These are phyloP conservation scores for Chiloscyllium plagiosum DNA, from an alignment of 2,113 vertebrate species.

Conservation along the genomic window DNA sequence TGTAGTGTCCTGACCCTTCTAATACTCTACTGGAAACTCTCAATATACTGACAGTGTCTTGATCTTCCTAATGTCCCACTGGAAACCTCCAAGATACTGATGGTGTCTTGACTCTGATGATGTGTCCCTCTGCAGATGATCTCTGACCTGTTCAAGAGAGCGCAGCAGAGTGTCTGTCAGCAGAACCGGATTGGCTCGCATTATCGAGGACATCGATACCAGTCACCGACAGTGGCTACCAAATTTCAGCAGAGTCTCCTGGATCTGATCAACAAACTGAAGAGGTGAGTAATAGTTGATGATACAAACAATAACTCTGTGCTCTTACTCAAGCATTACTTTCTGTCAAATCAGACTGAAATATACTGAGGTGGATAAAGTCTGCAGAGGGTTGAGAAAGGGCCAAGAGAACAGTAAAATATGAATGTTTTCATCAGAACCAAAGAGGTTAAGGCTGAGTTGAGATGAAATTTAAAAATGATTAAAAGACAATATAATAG, in stretches of 20 bases:
- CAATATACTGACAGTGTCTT: too few species aligned
- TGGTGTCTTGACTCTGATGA: neutral
- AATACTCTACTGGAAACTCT: too few species aligned
- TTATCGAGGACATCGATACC: constrained; percentile 53
- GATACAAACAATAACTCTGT: neutral
- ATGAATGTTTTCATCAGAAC: neutral
- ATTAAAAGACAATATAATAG: neutral
- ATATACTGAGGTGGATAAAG: neutral
- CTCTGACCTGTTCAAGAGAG: constrained; percentile 67
- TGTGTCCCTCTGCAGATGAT: constrained; percentile 58
- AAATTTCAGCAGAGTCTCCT: constrained; percentile 72
- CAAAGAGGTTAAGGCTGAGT: neutral
- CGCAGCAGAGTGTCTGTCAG: constrained; percentile 55
- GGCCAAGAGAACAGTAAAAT: neutral
- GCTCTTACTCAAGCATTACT: neutral
- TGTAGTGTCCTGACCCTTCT: too few species aligned
- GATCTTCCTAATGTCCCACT: neutral
- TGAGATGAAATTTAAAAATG: neutral
- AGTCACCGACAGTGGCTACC: constrained; percentile 59
- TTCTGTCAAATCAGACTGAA: neutral
- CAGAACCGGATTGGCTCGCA: constrained; percentile 51
- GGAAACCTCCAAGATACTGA: neutral
- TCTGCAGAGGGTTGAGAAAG: neutral
- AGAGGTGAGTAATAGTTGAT: constrained; percentile 58
- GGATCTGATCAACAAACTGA: constrained; percentile 67